These are phyloP conservation scores for Muraenolepis orangiensis DNA, from an alignment of 2,797 vertebrate species.

Conservation along the genomic window DNA sequence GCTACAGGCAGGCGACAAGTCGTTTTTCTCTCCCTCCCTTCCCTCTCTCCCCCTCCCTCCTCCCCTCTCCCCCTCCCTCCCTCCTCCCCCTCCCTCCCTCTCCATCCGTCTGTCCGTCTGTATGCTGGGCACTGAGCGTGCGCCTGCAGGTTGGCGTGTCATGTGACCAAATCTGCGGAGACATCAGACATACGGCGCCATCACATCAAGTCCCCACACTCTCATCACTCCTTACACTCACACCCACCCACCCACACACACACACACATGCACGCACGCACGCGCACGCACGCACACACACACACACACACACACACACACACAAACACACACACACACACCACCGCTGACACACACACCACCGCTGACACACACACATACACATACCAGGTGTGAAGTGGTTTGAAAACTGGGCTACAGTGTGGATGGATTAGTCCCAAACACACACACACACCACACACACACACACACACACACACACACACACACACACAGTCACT, in stretches of 20 bases:
- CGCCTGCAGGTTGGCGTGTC: conserved; percentile 60
- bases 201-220: conserved; percentile 29
- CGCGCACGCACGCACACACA: no score
- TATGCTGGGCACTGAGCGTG: conserved; percentile 24
- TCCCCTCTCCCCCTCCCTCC: conserved; percentile 21
- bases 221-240: conserved; percentile 23
- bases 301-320: no score
- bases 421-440: conserved; percentile 28
- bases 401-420: conserved; percentile 47
- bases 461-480: conserved; percentile 14
- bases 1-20: conserved; percentile 45
- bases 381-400: conserved; percentile 18
- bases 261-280: no score
- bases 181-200: conserved; percentile 45
- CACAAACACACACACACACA: no score
- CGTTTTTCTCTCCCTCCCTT: conserved; percentile 33
- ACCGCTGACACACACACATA: no score
- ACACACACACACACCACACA: conserved; percentile 23
- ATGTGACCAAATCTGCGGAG: conserved; percentile 53
- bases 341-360: no score
- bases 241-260: no score
- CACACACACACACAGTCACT: not conserved
- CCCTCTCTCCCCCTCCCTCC: not conserved
- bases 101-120: conserved; percentile 38
- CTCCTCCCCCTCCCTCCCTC: not conserved